Base-by-base conservation (phyloP, 2,888 invertebrate genomes). In the Horisme vitalbata region DNA sequence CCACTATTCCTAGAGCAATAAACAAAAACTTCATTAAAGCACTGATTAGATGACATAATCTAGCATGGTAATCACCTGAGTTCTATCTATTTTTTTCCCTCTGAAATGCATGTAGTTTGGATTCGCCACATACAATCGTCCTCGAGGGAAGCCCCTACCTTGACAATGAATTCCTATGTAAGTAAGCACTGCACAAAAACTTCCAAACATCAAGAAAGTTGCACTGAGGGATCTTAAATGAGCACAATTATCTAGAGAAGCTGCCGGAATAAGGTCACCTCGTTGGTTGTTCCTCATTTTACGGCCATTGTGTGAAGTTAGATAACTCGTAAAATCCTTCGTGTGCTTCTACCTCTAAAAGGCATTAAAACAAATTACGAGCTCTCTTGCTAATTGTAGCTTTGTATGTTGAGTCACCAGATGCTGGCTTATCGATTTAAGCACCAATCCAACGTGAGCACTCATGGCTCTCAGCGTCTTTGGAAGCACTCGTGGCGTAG, bases 301-400 rank as follows among this genome's bases (percentile, higher is more conserved):
- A 68, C 59, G 63, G 57, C 50, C 36, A 44, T 54, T 24, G 45
- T 58, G 52, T 54, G 46, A 52, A 63, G 56, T 64, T 61, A 41
- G 52, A 49, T 54, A 44, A 57, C 54, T 47, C 53, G 58, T 65
- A 64, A 68, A 67, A 59, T 57, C 43, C 30, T 57, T 39, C 34
- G 18, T 44, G 35, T 45, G 36, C 38, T 45, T 46, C 47, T 30
- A 39, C 38, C 41, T 37, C 31, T 36, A 45, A 48, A 49, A 48
- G 30, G 14, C 48, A 50, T 53, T 48, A 43, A 41, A 45, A 36
- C 47, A 39, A 45, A 43, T 45, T 33, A 37, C 33, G 27, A 45
- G 37, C 32, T 32, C 31, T 26, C 6, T 3, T 9, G 21, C 35
- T 45, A 27, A 38, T 38, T 38, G n/a, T 23, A 23, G 8, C 1